These are phyloP conservation scores for Pteropus rufus DNA, from an alignment of 2,797 vertebrate species.

Conservation along the genomic window DNA sequence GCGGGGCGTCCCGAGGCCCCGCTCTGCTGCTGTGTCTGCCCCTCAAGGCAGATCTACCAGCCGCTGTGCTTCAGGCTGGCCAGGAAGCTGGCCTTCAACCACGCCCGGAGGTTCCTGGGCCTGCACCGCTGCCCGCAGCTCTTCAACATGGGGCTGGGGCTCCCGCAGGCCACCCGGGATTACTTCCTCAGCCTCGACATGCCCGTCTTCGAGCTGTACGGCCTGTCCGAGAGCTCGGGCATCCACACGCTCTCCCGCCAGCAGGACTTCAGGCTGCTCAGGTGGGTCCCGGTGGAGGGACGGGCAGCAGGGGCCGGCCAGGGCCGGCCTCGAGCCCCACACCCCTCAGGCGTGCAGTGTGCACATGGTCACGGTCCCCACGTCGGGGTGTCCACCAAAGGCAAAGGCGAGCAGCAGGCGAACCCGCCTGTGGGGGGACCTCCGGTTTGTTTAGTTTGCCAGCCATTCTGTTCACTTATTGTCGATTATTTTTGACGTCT, in stretches of 20 bases:
- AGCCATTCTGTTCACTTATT: not conserved
- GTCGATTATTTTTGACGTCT: not conserved
- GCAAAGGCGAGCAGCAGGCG: not conserved
- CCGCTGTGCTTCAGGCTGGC: conserved; percentile 89
- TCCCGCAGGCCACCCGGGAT: conserved; percentile 90
- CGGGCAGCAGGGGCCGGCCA: rapidly evolving
- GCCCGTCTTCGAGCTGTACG: conserved; percentile 89
- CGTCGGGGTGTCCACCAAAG: rapidly evolving
- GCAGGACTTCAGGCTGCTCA: conserved; percentile 83
- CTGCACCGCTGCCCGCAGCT: conserved; percentile 90
- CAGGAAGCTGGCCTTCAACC: conserved; percentile 88
- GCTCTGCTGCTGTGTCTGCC: rapidly evolving
- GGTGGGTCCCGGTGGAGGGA: conserved; percentile 76
- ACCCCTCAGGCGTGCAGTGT: no score
- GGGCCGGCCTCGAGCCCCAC: not conserved
- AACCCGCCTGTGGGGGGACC: not conserved
- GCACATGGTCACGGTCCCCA: no score
- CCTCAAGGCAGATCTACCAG: conserved; percentile 70
- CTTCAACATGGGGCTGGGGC: conserved; percentile 90
- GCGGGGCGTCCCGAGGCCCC: not conserved
- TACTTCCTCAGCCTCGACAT: conserved; percentile 94
- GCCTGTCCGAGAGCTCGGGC: conserved; percentile 92
- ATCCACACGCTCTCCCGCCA: conserved; percentile 86
- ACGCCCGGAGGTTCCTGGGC: conserved; percentile 89
- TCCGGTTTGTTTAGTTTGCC: not conserved